Evolutionary conservation across 2,113 vertebrate species (phyloP).

Genomic region (Alces alces): DNA sequence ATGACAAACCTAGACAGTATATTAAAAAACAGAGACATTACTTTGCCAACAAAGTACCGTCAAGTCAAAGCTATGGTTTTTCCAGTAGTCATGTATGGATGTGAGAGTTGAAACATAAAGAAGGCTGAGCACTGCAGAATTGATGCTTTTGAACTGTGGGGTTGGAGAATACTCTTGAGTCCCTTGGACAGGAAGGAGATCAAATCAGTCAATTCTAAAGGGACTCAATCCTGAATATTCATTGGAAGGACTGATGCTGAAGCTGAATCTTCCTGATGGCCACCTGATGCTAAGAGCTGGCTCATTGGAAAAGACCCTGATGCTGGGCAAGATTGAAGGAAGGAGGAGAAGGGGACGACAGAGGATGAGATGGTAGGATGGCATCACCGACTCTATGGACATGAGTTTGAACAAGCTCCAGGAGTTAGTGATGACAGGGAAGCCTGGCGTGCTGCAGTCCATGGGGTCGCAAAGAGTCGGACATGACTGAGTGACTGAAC

Average conservation of each 20-base stretch:
- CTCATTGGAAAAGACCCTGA: background rate
- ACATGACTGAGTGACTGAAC: background rate
- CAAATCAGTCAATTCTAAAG: background rate
- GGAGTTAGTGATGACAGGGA: background rate
- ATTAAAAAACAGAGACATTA: background rate
- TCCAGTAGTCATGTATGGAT: background rate
- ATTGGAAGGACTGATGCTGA: background rate
- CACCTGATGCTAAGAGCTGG: background rate
- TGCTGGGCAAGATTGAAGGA: background rate
- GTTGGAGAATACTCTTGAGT: background rate
- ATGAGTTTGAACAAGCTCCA: background rate
- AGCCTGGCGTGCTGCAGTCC: background rate
- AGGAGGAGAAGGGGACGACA: background rate
- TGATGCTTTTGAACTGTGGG: background rate
- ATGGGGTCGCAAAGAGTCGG: background rate
- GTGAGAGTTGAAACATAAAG: background rate
- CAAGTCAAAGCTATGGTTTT: background rate
- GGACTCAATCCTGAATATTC: background rate
- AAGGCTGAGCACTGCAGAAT: background rate
- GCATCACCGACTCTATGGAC: background rate
- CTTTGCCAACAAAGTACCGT: background rate
- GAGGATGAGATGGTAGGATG: background rate
- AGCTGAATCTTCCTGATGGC: background rate
- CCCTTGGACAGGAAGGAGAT: background rate
- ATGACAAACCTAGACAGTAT: background rate